Base-by-base conservation (phyloP, 1,140 invertebrate genomes). In the Belonocnema kinseyi region DNA sequence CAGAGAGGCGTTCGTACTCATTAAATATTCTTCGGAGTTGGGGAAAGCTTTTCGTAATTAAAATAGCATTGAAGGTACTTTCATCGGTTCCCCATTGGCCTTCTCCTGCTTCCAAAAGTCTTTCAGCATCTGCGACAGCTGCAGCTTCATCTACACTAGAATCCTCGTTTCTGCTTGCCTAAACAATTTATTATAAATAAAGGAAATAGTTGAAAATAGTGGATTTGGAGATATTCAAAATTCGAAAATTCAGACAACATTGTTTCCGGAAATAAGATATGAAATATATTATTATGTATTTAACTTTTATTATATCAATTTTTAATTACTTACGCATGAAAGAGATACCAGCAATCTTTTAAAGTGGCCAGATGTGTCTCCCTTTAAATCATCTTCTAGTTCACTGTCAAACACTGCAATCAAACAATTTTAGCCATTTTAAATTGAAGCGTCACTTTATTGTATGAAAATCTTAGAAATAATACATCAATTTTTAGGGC, bases 331-430 rank as follows among this genome's bases (percentile, higher is more conserved):
- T 92, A 95, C 95, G 85, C 93, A 93, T 51, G 92, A 93, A 3
- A 96, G 85, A 16, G 95, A 95, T 17, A 98, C 94, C 78, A 98
- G 92, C 1, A 99, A 91, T 71, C 96, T 93, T 88, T 96, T 95
- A 88, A 98, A 97, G 85, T 97, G 94, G 4, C 97, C 97, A 19
- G 96, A 97, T 19, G 97, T 98, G 85, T 98, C 98, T 52, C 95
- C 94, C 85, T 94, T 94, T 50, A 98, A 90, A 85, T 97, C 97
- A 73, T 93, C 92, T 85, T 98, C 97, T 71, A 98, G 88, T 2
- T 95, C 93, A 54, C 93, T 94, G 50, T 93, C 94, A 89, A 95
- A 98, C 83, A 96, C 96, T 97, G 72, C 12, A 85, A 85, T 19
- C 74, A 77, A 40, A 77, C 50, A 66, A 78, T 53, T 70, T 74